phyloP scores from a whole-genome alignment of 2,113 vertebrate genomes.

The Eulemur macaco region DNA sequence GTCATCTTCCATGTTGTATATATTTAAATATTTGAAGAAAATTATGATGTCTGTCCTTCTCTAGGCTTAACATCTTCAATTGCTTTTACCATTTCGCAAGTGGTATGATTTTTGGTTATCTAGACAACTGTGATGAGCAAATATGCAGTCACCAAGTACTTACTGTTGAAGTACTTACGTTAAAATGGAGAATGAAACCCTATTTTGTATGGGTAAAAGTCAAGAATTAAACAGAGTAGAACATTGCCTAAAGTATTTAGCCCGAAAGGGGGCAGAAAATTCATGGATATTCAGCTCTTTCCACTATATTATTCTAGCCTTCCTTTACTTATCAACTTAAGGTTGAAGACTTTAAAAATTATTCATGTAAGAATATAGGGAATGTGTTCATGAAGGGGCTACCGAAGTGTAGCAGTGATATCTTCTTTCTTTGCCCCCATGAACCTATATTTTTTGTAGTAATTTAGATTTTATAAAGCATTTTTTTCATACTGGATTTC shows the following conservation, averaged over 20 bases:
- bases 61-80: background rate
- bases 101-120: background rate
- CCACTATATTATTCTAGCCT: background rate
- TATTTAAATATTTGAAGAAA: background rate
- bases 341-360: background rate
- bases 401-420: background rate
- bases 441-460: background rate
- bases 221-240: background rate
- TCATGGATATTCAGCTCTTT: background rate
- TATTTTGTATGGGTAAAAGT: background rate
- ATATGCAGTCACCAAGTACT: background rate
- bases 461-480: conserved; percentile 30
- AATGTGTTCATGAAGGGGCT: background rate
- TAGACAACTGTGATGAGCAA: background rate
- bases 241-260: background rate
- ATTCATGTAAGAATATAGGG: background rate
- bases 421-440: background rate
- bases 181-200: background rate
- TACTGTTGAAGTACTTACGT: background rate
- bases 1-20: background rate
- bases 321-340: background rate
- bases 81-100: background rate
- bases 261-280: background rate
- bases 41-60: background rate
- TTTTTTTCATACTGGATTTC: background rate